Evolutionary conservation across 1,140 invertebrate genomes (phyloP).

Genomic region (Druon quercuslanigerum): DNA sequence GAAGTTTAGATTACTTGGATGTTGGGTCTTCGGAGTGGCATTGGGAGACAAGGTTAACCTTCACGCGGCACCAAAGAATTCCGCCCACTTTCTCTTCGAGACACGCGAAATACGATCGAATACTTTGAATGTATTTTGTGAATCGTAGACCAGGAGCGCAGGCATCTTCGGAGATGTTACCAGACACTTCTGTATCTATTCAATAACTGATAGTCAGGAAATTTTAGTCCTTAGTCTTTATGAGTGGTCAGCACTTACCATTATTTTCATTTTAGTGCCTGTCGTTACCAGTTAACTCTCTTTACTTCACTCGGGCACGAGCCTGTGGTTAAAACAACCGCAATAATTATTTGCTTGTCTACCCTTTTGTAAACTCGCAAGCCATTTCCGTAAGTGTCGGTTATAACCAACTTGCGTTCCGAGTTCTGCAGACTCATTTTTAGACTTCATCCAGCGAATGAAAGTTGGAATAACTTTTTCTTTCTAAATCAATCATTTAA

Average conservation of each 20-base stretch:
- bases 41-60: constrained; percentile 46
- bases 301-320: neutral
- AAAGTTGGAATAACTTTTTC: no score
- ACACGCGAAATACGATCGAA: constrained; percentile 36
- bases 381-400: neutral
- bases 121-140: constrained; percentile 42
- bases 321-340: neutral
- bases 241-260: neutral
- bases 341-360: neutral
- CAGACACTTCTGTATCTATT: constrained; percentile 33
- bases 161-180: constrained; percentile 37
- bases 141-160: constrained; percentile 35
- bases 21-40: constrained; percentile 40
- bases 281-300: neutral
- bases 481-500: no score
- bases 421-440: no score
- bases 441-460: no score
- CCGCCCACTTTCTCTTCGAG: constrained; percentile 54
- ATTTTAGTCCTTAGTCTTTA: neutral
- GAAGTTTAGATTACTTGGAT: constrained; percentile 36
- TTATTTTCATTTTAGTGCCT: constrained; percentile 9
- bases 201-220: constrained; percentile 32
- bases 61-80: constrained; percentile 46
- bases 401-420: neutral
- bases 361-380: neutral